Evolutionary conservation across 2,888 invertebrate species (phyloP), one percentile per base, ranked within the genome.

Genomic region (Pemphredon lugubris): DNA sequence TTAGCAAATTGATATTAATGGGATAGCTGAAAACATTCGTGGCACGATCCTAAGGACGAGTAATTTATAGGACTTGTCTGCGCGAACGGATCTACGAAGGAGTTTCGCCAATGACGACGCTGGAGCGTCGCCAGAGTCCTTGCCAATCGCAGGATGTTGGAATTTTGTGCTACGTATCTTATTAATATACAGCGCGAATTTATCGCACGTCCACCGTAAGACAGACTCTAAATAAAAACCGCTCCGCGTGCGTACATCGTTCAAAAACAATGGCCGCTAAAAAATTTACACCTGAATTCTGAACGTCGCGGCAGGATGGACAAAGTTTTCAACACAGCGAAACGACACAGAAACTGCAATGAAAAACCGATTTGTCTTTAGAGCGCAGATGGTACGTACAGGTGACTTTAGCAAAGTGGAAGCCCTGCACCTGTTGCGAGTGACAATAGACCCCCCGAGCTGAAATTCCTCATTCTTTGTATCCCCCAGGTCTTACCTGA

Each of bases 81-180:
- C 48, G 63, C 51, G 53, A 57, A 68, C 40, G 58, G 32, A 50
- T 57, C 64, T 11, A 16, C 13, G 26, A 34, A 7, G 45, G 26
- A 32, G 61, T 40, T 44, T 45, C 53, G 61, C 20, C 39, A 67
- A 59, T 68, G 63, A 55, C 53, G 61, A 65, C 51, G 60, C 80
- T 86, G 85, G 84, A 81, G 39, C 47, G 39, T 20, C 45, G 84
- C 85, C 85, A 85, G 79, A 55, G 63, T 67, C 77, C 70, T 75
- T 81, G 84, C 81, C 83, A 84, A 83, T 80, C 74, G 77, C 13
- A 57, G 69, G 64, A 77, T 70, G 72, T 58, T 66, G 68, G 70
- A 68, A 51, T 64, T 59, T 68, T 69, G 37, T 16, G 42, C 47
- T 65, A 61, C 69, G 60, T 54, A 57, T 54, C 37, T 65, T 50